phyloP scores from a whole-genome alignment of 2,797 vertebrate genomes.

The Gadopsis bispinosus region DNA sequence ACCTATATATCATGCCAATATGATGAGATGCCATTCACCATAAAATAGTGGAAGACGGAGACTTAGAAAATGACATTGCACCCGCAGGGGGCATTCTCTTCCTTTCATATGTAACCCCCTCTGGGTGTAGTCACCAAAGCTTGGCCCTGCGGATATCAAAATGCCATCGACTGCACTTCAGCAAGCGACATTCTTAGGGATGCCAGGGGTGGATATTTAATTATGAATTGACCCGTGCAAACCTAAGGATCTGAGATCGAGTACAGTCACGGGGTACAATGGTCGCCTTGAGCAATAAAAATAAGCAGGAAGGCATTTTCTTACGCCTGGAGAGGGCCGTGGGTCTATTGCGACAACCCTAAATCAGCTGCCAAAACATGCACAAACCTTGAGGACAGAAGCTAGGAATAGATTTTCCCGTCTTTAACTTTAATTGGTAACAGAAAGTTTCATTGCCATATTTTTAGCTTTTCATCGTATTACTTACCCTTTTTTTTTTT shows the following conservation, averaged over 20 bases:
- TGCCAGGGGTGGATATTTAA: conserved; percentile 68
- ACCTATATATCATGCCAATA: conserved; percentile 37
- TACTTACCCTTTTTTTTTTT: background rate
- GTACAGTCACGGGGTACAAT: conserved; percentile 39
- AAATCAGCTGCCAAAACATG: conserved; percentile 25
- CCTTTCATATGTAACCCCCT: conserved; percentile 35
- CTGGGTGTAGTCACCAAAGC: conserved; percentile 53
- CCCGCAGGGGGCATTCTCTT: conserved; percentile 20
- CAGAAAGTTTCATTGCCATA: background rate
- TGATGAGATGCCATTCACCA: conserved; percentile 46
- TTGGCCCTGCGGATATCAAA: conserved; percentile 70
- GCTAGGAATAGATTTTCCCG: background rate
- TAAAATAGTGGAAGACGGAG: conserved; percentile 30
- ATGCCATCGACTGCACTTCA: conserved; percentile 56
- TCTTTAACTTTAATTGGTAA: background rate
- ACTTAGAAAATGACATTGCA: conserved; percentile 52
- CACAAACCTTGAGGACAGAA: background rate
- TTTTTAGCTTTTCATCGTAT: background rate
- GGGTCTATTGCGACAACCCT: conserved; percentile 2
- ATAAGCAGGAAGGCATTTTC: conserved; percentile 19
- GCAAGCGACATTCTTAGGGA: conserved; percentile 38
- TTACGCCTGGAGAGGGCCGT: background rate
- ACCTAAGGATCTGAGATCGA: conserved; percentile 45
- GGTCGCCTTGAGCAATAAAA: conserved; percentile 53
- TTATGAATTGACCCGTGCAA: conserved; percentile 71